These are phyloP conservation scores for Astur gentilis DNA, from an alignment of 2,113 vertebrate species.

Conservation along the genomic window DNA sequence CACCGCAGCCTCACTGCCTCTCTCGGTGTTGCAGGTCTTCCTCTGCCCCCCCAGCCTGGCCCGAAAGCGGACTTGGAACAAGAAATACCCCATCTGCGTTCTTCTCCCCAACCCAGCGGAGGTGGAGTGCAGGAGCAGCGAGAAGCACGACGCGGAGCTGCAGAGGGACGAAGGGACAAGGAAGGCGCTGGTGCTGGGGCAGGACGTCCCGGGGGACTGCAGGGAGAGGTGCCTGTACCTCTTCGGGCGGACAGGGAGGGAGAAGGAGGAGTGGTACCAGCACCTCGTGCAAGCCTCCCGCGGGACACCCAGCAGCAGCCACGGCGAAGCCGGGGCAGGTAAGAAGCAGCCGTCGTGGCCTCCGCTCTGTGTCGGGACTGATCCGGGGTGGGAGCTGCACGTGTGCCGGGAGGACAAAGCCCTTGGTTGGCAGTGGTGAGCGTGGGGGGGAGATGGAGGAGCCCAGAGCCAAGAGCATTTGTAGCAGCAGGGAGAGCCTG, in stretches of 20 bases:
- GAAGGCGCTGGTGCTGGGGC: neutral
- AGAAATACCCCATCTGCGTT: conserved; percentile 89
- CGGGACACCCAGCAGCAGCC: conserved; percentile 29
- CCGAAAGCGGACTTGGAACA: conserved; percentile 86
- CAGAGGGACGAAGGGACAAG: neutral
- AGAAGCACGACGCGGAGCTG: conserved; percentile 9
- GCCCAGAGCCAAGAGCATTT: neutral
- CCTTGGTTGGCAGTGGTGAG: neutral
- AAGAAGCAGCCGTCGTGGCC: neutral
- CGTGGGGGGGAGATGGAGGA: neutral
- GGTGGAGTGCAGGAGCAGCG: neutral
- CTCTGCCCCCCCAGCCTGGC: conserved; percentile 81
- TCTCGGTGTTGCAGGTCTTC: conserved; percentile 73
- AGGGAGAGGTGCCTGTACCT: conserved; percentile 74
- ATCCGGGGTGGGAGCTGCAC: accelerated
- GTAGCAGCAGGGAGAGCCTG: neutral
- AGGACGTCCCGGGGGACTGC: neutral
- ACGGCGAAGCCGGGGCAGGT: conserved; percentile 63
- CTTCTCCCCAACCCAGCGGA: conserved; percentile 20
- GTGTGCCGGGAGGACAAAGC: too few relatives aligned
- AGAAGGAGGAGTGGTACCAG: conserved; percentile 90
- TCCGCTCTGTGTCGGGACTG: neutral
- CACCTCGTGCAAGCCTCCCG: conserved; percentile 72
- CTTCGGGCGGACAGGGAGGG: conserved; percentile 84
- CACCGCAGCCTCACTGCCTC: accelerated